These are phyloP conservation scores for Cyclargus thomasi DNA, from an alignment of 1,140 invertebrate genomes.

Conservation along the genomic window DNA sequence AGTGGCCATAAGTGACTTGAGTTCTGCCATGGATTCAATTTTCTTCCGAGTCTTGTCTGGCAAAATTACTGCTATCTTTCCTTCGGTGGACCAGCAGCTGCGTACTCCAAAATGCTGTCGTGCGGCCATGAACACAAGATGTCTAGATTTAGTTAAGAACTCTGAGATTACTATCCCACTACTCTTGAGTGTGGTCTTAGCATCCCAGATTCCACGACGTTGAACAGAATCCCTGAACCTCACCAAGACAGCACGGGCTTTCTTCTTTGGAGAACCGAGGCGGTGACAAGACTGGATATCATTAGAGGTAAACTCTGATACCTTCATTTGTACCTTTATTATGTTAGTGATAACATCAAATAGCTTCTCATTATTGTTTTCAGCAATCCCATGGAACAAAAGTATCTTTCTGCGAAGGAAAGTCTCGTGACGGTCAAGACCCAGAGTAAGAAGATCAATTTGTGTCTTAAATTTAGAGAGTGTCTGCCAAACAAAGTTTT, in stretches of 20 bases:
- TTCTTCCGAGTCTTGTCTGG: constrained; percentile 11
- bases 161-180: constrained; percentile 1
- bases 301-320: background rate
- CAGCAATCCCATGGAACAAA: constrained; percentile 14
- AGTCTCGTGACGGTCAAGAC: constrained; percentile 13
- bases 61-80: constrained; percentile 2
- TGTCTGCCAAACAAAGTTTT: background rate
- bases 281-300: constrained; percentile 2
- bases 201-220: constrained; percentile 1
- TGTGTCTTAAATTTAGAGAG: background rate
- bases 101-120: constrained; percentile 2
- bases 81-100: constrained; percentile 14
- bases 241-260: constrained; percentile 8
- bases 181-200: constrained; percentile 3
- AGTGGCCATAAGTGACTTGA: background rate
- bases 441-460: constrained; percentile 1
- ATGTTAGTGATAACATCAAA: background rate
- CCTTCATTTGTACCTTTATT: background rate
- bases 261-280: background rate
- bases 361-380: constrained; percentile 9
- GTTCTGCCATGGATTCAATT: background rate
- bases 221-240: background rate
- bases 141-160: constrained; percentile 14
- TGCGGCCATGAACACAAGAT: background rate
- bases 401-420: constrained; percentile 14